phyloP scores from a whole-genome alignment of 2,113 vertebrate species.

The Pungitius pungitius region DNA sequence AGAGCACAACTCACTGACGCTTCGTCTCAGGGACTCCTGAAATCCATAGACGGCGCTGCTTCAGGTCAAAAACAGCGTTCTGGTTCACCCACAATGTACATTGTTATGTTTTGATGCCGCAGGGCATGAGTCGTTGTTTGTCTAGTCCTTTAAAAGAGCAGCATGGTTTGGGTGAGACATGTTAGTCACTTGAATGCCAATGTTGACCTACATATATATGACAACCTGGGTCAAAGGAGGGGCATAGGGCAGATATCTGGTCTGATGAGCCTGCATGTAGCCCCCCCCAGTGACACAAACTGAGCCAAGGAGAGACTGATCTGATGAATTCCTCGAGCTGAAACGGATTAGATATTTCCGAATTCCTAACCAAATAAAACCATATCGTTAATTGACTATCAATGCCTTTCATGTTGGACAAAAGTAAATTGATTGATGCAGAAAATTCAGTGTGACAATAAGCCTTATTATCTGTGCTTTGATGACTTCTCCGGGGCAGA shows the following conservation, averaged over 20 bases:
- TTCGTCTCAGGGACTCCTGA: constrained; percentile 20
- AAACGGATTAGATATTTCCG: not conserved
- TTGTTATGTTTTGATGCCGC: constrained; percentile 35
- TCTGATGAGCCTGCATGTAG: constrained; percentile 42
- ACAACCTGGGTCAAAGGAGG: constrained; percentile 55
- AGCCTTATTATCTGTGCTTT: constrained; percentile 76
- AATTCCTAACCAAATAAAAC: constrained; percentile 3
- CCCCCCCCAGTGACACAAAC: constrained; percentile 21
- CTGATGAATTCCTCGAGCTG: not conserved
- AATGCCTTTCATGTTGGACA: constrained; percentile 5
- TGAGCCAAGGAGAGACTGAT: constrained; percentile 13
- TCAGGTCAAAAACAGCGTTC: constrained; percentile 50
- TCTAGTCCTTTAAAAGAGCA: constrained; percentile 58
- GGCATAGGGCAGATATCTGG: constrained; percentile 28
- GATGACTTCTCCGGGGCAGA: constrained; percentile 75
- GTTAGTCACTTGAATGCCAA: constrained; percentile 65
- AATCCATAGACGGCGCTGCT: constrained; percentile 12
- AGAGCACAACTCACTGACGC: constrained; percentile 33
- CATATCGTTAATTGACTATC: constrained; percentile 26
- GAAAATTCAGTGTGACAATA: constrained; percentile 69
- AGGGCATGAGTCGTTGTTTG: constrained; percentile 36
- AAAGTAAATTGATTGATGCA: constrained; percentile 39
- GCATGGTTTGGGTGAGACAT: constrained; percentile 49
- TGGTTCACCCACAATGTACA: not conserved
- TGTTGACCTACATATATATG: constrained; percentile 67